Evolutionary conservation across 1,140 invertebrate genomes (phyloP), one percentile per base, ranked within the genome.

Genomic region (Drosophila lini): DNA sequence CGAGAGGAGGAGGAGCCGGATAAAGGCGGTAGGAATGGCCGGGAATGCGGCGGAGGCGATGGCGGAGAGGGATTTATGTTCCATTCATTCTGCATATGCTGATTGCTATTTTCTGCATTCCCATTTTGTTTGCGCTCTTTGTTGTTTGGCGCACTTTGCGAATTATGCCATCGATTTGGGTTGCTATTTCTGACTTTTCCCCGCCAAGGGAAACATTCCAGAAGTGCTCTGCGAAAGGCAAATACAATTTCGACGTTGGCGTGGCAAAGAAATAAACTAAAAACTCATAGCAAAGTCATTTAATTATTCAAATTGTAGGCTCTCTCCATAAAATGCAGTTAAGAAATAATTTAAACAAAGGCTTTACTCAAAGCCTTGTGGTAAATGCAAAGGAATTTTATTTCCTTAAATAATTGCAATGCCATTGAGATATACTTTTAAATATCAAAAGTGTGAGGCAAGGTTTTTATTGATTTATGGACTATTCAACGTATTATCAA

Each of bases 31-130:
- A 71, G 60, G 59, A 70, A 52, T 44, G 48, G 56, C 22, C 47
- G 50, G 65, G 61, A 44, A 69, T 22, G 19, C n/a, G 32, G 13
- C 45, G 38, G 9, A 31, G 47, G 25, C 15, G 22, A 15, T 25
- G 25, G 1, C 3, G 31, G 31, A 22, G 45, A 25, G 44, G 52
- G 67, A 73, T 67, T 57, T 44, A 57, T 88, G 83, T 70, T 86
- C 84, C 68, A 77, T 60, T 80, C 52, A 52, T 57, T 64, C 67
- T 73, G 71, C 83, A 86, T 86, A 86, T 88, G 83, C 60, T 88
- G 76, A 86, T 88, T 88, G 84, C 83, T 75, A 81, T 81, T 85
- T 81, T 75, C 70, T 45, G 59, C 48, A 74, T 38, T 47, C 57
- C 53, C 65, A 56, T 63, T 69, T 60, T 63, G 55, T 44, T 45